Base-by-base conservation (phyloP, 2,113 vertebrate species). In the Neogobius melanostomus region DNA sequence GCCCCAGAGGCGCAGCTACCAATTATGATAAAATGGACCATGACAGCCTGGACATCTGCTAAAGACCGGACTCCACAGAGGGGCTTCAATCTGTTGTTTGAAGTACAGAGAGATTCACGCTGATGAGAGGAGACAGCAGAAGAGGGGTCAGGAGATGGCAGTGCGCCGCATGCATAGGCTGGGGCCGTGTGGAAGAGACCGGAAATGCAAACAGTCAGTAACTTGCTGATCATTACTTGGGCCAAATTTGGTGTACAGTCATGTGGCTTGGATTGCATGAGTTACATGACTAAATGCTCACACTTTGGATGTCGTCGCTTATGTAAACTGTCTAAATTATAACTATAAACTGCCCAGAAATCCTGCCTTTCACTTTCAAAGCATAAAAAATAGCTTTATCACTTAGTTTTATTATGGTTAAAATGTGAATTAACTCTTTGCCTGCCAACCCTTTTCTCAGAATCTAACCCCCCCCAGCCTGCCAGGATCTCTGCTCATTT, bases 11-110 rank as follows among this genome's bases (percentile, higher is more conserved):
- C 44, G n/a, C 69, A 73, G 69, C 66, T 72, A 79, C 68, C 72
- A 81, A 85, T 87, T 88, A 85, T 81, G 79, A 85, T 76, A 68
- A 84, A 86, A 84, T 84, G 75, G 82, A 81, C 52, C 51, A 0
- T 85, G 86, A 85, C 86, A 85, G 84, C 45, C 66, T 57, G 75
- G 79, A 81, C 86, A 85, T 86, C 82, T 88, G 84, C 80, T 89
- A 70, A 81, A 83, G 67, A 88, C 60, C 69, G 60, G 63, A 82
- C 72, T 73, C 67, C 36, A 56, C 72, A 68, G 68, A 75, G 50
- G 49, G 73, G 59, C 69, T 69, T 73, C 43, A 67, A 59, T 82
- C 54, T 71, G 61, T 68, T 79, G 62, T 82, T 43, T 15, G 64
- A 72, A 73, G 68, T 46, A 52, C 47, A 56, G 63, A 42, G 52